A percentile compares a stretch with the other conserved stretches of the same genome.
Conservation (phyloP, 1,140 invertebrate genomes). For the Drosophila sechellia region DNA sequence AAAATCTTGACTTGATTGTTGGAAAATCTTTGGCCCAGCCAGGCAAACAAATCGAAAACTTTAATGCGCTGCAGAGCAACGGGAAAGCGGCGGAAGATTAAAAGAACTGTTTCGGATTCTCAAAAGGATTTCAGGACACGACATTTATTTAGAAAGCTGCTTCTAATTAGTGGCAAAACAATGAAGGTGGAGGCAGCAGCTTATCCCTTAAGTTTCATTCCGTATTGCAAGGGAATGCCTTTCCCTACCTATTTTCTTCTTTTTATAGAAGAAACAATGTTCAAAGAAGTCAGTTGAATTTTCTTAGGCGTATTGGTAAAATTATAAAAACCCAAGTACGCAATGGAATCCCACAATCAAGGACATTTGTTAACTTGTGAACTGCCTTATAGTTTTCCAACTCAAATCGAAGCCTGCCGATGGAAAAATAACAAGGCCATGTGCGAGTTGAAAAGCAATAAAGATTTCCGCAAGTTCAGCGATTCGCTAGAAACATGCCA, state of each 20-base stretch:
- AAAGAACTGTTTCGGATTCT: slow-evolving; percentile 42
- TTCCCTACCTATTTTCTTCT: neutral
- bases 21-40: slow-evolving; percentile 42
- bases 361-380: neutral
- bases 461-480: slow-evolving; percentile 72
- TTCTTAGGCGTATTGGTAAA: no score
- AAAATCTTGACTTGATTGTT: slow-evolving; percentile 48
- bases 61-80: slow-evolving; percentile 26
- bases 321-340: neutral
- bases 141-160: slow-evolving; percentile 42
- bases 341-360: no score
- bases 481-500: slow-evolving; percentile 38
- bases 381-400: neutral
- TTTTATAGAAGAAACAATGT: no score
- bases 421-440: slow-evolving; percentile 26
- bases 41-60: slow-evolving; percentile 41
- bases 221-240: neutral
- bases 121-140: slow-evolving; percentile 45
- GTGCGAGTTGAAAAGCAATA: slow-evolving; percentile 62
- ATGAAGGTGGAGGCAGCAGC: slow-evolving; percentile 1
- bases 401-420: slow-evolving; percentile 5
- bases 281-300: no score
- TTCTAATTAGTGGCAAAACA: slow-evolving; percentile 22
- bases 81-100: slow-evolving; percentile 20
- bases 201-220: neutral